Evolutionary conservation across 2,113 vertebrate genomes (phyloP).

Genomic region (Trichechus manatus): DNA sequence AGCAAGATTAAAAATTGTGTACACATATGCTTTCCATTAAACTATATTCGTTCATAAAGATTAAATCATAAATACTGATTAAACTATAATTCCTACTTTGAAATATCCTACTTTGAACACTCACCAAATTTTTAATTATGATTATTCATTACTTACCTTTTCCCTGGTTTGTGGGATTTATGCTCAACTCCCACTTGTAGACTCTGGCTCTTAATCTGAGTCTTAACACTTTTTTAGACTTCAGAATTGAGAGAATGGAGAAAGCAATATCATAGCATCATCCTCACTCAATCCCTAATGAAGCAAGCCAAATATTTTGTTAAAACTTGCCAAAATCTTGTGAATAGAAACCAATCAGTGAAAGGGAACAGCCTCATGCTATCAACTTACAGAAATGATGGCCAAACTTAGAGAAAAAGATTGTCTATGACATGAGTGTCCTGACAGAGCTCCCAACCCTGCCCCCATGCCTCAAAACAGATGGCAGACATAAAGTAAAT

Average conservation of each 20-base stretch:
- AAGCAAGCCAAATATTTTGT: neutral
- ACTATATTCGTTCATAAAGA: constrained; percentile 44
- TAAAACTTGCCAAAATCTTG: neutral
- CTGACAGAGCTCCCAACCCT: neutral
- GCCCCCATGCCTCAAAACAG: neutral
- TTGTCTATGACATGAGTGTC: neutral
- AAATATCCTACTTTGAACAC: constrained; percentile 28
- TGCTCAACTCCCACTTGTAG: neutral
- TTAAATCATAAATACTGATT: constrained; percentile 5
- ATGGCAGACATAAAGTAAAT: too few relatives aligned
- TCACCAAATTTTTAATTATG: neutral
- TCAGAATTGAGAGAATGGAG: neutral
- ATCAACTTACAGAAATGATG: neutral
- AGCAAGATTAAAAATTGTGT: constrained; percentile 4
- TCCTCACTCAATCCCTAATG: neutral
- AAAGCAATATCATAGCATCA: neutral
- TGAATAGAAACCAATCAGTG: neutral
- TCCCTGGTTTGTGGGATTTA: neutral
- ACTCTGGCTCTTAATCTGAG: neutral
- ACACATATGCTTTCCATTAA: neutral
- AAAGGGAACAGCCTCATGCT: neutral
- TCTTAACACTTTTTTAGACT: neutral
- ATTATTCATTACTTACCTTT: neutral
- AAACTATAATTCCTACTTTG: constrained; percentile 12
- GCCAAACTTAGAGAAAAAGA: neutral